These are phyloP conservation scores for Drosophila sechellia DNA, from an alignment of 1,140 invertebrate species.

Conservation along the genomic window DNA sequence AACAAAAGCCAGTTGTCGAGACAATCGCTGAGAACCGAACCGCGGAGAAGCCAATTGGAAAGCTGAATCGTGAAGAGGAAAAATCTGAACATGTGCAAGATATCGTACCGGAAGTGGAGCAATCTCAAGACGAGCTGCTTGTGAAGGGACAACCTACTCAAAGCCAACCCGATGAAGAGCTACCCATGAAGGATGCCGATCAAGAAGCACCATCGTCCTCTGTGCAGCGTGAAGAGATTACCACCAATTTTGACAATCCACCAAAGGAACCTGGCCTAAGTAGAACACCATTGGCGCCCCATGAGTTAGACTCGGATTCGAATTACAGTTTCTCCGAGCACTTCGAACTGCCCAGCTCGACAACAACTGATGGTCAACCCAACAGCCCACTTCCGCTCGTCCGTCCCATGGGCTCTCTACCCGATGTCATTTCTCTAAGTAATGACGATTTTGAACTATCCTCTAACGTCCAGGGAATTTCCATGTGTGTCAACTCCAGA, in stretches of 20 bases:
- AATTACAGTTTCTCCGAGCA: constrained; percentile 84
- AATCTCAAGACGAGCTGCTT: background rate
- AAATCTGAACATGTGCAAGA: background rate
- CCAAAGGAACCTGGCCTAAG: background rate
- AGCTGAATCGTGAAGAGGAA: background rate
- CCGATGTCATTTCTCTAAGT: constrained; percentile 70
- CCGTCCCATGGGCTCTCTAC: constrained; percentile 50
- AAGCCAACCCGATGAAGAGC: background rate
- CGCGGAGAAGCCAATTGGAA: too few relatives aligned
- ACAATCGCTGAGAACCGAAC: background rate
- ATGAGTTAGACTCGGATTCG: constrained; percentile 76
- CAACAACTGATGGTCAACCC: constrained; percentile 22
- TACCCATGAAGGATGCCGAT: background rate
- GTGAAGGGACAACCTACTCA: too few relatives aligned
- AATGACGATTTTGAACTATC: constrained; percentile 7
- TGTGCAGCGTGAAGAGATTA: constrained; percentile 43
- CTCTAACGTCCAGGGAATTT: constrained; percentile 53
- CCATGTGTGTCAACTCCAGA: constrained; percentile 62
- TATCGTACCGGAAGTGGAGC: background rate
- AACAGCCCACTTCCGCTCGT: background rate
- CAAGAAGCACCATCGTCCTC: background rate
- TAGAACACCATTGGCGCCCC: background rate
- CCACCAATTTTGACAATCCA: constrained; percentile 21
- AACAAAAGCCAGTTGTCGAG: background rate
- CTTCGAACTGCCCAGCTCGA: constrained; percentile 70